Conservation (phyloP, 1,140 invertebrate species). For the Colletes gigas region DNA sequence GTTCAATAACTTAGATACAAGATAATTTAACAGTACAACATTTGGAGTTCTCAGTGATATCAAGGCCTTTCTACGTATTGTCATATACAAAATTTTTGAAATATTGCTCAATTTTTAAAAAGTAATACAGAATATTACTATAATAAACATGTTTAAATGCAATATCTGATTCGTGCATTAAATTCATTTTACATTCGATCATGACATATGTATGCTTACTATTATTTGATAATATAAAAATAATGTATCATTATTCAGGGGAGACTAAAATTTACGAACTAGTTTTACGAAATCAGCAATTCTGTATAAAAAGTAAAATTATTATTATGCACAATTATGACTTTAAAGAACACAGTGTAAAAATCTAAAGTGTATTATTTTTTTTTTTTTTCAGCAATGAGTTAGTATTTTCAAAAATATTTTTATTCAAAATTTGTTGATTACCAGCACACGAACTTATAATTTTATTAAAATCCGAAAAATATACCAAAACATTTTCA, state of each 20-base stretch:
- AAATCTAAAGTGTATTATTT: conserved; percentile 61
- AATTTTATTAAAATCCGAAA: conserved; percentile 63
- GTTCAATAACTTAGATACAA: conserved; percentile 50
- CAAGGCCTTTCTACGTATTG: conserved; percentile 62
- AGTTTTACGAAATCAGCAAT: conserved; percentile 54
- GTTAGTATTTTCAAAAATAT: conserved; percentile 59
- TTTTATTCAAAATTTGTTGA: conserved; percentile 61
- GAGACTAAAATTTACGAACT: conserved; percentile 61
- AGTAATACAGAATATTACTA: conserved; percentile 11
- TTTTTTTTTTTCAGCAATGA: conserved; percentile 46
- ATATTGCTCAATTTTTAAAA: conserved; percentile 42
- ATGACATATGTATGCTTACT: conserved; percentile 50
- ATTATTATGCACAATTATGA: conserved; percentile 52
- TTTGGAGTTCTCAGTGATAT: conserved; percentile 53
- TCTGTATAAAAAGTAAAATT: conserved; percentile 59
- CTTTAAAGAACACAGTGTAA: conserved; percentile 57
- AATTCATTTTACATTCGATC: conserved; percentile 47
- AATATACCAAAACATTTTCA: conserved; percentile 58
- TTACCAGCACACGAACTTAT: conserved; percentile 50
- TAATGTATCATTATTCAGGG: conserved; percentile 61
- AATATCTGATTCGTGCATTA: conserved; percentile 56
- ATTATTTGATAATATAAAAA: conserved; percentile 62
- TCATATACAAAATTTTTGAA: conserved; percentile 63
- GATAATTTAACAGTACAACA: conserved; percentile 44
- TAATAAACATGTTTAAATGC: conserved; percentile 51